Base-by-base conservation (phyloP, 2,888 invertebrate genomes). In the Agrotis clavis region DNA sequence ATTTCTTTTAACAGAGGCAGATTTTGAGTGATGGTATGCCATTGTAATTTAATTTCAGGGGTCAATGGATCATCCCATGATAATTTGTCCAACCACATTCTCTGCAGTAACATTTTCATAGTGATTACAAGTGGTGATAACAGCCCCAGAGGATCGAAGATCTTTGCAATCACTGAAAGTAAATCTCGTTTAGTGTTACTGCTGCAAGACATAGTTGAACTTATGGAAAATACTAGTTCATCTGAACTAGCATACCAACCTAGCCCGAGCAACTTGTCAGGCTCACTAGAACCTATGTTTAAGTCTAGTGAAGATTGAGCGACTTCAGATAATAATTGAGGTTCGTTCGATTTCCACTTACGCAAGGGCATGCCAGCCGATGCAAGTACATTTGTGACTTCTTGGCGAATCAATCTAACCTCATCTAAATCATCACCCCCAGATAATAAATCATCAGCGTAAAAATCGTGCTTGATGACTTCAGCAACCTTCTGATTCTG, bases 41-140 rank as follows among this genome's bases (percentile, higher is more conserved):
- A 62, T n/a, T 48, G 11, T 5, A 2, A 25, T 11, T 30, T 30
- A 30, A 30, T 48, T 13, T 50, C 62, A 30, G 48, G 18, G 11
- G 45, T 47, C 14, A 47, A 47, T 47, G 45, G 45, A 14, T 47
- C 14, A 47, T 47, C 45, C 45, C 45, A 47, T 47, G 45, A 21
- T 19, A 59, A 19, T 45, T 59, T 18, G n/a, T 61, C 48, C n/a
- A 47, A 30, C 48, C 47, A 62, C 18, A 62, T 35, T 16, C n/a
- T 48, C 30, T 62, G 48, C n/a, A 62, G 18, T 13, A 62, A 25
- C 25, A 62, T 62, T 50, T 62, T 62, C 61, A 61, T 47, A 14
- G 45, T 14, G 45, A 47, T 47, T 14, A 47, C 45, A 47, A 47
- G 13, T 14, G 45, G 45, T 14, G 14, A 13, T 14, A 47, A 47